Evolutionary conservation across 2,888 invertebrate genomes (phyloP).

Genomic region (Agrilus biguttatus): DNA sequence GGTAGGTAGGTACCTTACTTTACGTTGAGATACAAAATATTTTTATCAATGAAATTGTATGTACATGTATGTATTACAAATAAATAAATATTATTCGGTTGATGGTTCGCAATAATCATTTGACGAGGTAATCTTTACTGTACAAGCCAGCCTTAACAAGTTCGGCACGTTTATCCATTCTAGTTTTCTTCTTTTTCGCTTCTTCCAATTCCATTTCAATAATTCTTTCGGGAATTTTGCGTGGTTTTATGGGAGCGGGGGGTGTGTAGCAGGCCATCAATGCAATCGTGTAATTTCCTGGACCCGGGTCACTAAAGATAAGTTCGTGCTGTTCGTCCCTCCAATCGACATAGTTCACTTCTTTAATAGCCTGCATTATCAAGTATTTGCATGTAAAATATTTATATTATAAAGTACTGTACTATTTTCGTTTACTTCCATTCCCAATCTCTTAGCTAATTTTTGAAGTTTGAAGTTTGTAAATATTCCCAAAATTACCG

Average conservation of each 20-base stretch:
- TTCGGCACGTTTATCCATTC: constrained; percentile 8
- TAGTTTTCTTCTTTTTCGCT: constrained; percentile 5
- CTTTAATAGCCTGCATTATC: constrained; percentile 15
- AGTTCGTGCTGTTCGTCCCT: constrained; percentile 24
- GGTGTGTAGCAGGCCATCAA: constrained; percentile 24
- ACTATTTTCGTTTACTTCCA: constrained; percentile 14
- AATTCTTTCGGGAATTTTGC: constrained; percentile 6
- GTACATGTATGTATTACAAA: too few relatives aligned
- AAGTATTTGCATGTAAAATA: background rate
- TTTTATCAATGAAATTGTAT: too few relatives aligned
- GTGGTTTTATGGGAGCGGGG: constrained; percentile 9
- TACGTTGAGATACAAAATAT: too few relatives aligned
- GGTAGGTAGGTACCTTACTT: too few relatives aligned
- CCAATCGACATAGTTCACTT: constrained; percentile 33
- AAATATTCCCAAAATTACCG: constrained; percentile 23
- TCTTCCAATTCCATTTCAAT: constrained; percentile 1
- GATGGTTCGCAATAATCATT: too few relatives aligned
- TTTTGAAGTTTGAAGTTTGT: constrained; percentile 19
- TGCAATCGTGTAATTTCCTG: constrained; percentile 35
- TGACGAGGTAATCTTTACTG: too few relatives aligned
- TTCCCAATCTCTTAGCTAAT: constrained; percentile 20
- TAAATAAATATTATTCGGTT: too few relatives aligned
- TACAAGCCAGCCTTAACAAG: too few relatives aligned
- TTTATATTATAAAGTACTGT: too few relatives aligned
- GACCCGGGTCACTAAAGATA: constrained; percentile 35